A percentile compares a stretch with the other conserved stretches of the same genome.
These are phyloP conservation scores for Volucella zonaria DNA, from an alignment of 2,888 invertebrate genomes.

Conservation along the genomic window DNA sequence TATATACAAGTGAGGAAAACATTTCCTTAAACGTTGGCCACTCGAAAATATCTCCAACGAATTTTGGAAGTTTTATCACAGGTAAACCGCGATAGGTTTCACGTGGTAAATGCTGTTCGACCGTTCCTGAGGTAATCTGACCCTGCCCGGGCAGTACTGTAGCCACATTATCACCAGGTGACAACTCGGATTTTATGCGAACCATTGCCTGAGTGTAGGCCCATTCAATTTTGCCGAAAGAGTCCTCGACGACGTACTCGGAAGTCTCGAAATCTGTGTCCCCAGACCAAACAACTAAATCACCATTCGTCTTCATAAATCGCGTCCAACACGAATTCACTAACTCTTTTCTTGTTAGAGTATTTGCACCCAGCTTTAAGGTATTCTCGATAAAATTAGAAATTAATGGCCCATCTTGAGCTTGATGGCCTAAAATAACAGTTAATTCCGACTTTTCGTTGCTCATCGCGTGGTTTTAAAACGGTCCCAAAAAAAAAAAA, in stretches of 20 bases:
- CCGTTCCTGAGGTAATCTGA: background rate
- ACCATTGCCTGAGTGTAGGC: conserved; percentile 3
- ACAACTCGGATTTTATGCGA: background rate
- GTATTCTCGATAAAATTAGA: background rate
- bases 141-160: too few species aligned
- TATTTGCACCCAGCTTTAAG: background rate
- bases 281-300: too few species aligned
- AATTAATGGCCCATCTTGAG: background rate
- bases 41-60: conserved; percentile 5
- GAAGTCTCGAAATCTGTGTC: too few species aligned
- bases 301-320: too few species aligned
- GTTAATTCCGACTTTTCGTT: background rate
- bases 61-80: background rate
- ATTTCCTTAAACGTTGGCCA: conserved; percentile 13
- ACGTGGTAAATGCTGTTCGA: background rate
- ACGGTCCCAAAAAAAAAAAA: too few species aligned
- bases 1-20: conserved; percentile 12
- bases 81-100: conserved; percentile 6
- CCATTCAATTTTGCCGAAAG: background rate
- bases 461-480: too few species aligned
- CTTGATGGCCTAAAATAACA: background rate
- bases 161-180: background rate
- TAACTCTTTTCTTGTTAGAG: background rate
- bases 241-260: background rate
- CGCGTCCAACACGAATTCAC: too few species aligned